Base-by-base conservation (phyloP, 2,888 invertebrate species). In the Phaonia tiefii region DNA sequence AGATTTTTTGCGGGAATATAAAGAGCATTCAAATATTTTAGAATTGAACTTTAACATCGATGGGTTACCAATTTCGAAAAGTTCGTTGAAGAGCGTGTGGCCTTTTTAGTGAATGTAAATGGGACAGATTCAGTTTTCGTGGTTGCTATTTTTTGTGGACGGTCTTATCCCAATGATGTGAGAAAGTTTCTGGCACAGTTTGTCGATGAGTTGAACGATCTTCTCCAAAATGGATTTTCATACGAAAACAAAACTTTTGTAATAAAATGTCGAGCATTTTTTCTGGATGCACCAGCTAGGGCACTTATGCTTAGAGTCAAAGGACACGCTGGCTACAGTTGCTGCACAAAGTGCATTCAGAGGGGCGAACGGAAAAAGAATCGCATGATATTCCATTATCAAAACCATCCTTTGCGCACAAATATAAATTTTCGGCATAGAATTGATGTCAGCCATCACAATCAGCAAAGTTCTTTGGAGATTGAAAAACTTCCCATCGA, bases 61-160 rank as follows among this genome's bases (percentile, higher is more conserved):
- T n/a, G n/a, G n/a, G n/a, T n/a, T n/a, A n/a, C n/a, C n/a, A n/a
- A n/a, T n/a, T n/a, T n/a, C n/a, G n/a, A n/a, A n/a, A n/a, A n/a
- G n/a, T n/a, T n/a, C n/a, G n/a, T n/a, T n/a, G n/a, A n/a, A n/a
- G n/a, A n/a, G n/a, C n/a, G n/a, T n/a, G n/a, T n/a, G n/a, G n/a
- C n/a, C n/a, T n/a, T n/a, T 63, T 67, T 39, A 37, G 72, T 17
- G 72, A 74, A 17, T 51, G 71, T 63, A 82, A 80, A 56, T 74
- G 76, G 39, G 83, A 83, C 74, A 80, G 83, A 39, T 69, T 83
- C 82, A 63, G 25, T 80, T 5, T 75, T 39, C 22, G 76, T 66
- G 75, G 76, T 3, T 54, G 15, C 10, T 67, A 71, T 20, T 60
- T 44, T 10, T 31, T 65, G n/a, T 79, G 74, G 69, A 69, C 79